Base-by-base conservation (phyloP, 64 coral and sea anemone species). In the Montipora sp. region DNA sequence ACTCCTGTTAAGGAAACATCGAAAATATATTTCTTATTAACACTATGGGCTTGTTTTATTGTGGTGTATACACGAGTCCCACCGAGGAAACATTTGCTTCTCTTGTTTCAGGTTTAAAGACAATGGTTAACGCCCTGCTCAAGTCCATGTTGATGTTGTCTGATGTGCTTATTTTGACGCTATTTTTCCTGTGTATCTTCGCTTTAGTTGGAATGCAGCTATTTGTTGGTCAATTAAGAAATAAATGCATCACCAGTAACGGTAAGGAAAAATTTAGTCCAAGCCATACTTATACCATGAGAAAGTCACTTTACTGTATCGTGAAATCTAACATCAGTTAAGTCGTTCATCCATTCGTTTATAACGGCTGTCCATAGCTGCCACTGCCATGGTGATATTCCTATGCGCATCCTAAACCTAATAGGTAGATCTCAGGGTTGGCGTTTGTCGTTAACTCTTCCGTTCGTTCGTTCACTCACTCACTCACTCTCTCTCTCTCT, bases 101-200 rank as follows among this genome's bases (percentile, higher is more conserved):
- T 53, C 63, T 87, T 76, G 46, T 43, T 71, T 67, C 77, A 98
- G 96, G 96, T 78, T 93, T 98, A 65, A 96, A 77, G 51, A 98
- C 96, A 66, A 99, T 99, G 97, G 97, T 99, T 11, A 99, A 99
- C 43, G 94, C 97, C 16, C 76, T 99, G 51, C 89, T 99, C 12
- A 99, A 95, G 48, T 99, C 97, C 7, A 96, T 99, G 94, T 68
- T 83, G 72, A 96, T 99, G 92, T 87, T 99, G 75, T 94, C 97
- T 3, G 97, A 99, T 47, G 97, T 99, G 5, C 79, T 99, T 2
- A 89, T 83, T 5, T 91, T 99, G 19, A 94, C 97, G 1, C 83
- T 87, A 12, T 99, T 99, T 76, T 96, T 99, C 44, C 89, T 99
- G 43, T 96, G 94, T 84, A 92, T 99, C 12, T 99, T 99, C 69